These are phyloP conservation scores for Emys orbicularis DNA, from an alignment of 2,797 vertebrate species.

Conservation along the genomic window DNA sequence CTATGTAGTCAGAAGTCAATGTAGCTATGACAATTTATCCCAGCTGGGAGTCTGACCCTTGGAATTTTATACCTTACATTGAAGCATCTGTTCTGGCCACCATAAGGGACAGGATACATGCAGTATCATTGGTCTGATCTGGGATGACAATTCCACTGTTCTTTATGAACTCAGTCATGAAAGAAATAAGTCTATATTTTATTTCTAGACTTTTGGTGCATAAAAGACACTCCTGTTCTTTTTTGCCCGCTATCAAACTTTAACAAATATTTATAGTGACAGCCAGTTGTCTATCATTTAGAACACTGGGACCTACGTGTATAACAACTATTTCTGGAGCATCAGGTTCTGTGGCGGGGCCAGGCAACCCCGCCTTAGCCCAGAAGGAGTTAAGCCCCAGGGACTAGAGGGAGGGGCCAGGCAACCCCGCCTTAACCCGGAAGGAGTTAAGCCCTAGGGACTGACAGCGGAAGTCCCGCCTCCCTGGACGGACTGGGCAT, in stretches of 20 bases:
- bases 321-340: slow-evolving; percentile 64
- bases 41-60: background rate
- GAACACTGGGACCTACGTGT: slow-evolving; percentile 39
- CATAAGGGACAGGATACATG: background rate
- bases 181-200: slow-evolving; percentile 46
- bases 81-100: fast-evolving
- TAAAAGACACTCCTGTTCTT: slow-evolving; percentile 30
- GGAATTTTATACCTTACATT: background rate
- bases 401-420: too few species aligned
- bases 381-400: too few species aligned
- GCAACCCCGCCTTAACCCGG: too few species aligned
- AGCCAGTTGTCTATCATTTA: slow-evolving; percentile 48
- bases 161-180: slow-evolving; percentile 38
- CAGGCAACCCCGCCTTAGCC: too few species aligned
- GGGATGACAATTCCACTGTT: background rate
- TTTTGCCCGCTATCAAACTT: slow-evolving; percentile 12
- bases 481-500: too few species aligned
- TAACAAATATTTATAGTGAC: slow-evolving; percentile 44
- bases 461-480: too few species aligned
- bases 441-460: too few species aligned
- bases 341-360: too few species aligned
- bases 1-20: background rate
- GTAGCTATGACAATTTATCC: background rate
- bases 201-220: slow-evolving; percentile 48
- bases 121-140: background rate